These are phyloP conservation scores for Uloborus diversus DNA, from an alignment of 1,140 invertebrate species.

Conservation along the genomic window DNA sequence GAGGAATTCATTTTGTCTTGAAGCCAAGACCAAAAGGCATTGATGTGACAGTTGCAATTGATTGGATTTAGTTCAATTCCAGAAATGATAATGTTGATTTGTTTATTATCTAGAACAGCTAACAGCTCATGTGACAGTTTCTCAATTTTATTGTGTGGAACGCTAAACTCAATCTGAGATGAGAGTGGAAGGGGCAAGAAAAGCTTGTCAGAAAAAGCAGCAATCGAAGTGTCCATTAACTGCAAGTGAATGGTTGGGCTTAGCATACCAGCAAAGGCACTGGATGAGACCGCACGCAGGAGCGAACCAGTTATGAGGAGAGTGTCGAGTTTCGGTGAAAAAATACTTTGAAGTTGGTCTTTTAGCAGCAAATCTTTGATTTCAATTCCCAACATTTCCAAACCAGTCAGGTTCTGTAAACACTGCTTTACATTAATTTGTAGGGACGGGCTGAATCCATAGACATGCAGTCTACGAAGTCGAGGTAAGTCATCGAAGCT, in stretches of 20 bases:
- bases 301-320: slow-evolving; percentile 79
- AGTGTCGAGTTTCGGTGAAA: slow-evolving; percentile 79
- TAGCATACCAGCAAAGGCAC: slow-evolving; percentile 79
- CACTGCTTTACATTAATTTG: slow-evolving; percentile 82
- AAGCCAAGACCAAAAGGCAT: slow-evolving; percentile 80
- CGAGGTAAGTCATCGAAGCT: slow-evolving; percentile 79
- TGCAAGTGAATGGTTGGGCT: slow-evolving; percentile 75
- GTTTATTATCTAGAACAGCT: slow-evolving; percentile 79
- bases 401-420: slow-evolving; percentile 71
- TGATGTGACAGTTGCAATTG: slow-evolving; percentile 83
- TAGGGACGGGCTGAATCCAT: slow-evolving; percentile 79
- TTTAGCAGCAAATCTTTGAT: slow-evolving; percentile 83
- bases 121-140: slow-evolving; percentile 80
- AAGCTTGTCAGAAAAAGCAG: slow-evolving; percentile 77
- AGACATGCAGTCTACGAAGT: slow-evolving; percentile 75
- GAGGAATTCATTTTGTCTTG: slow-evolving; percentile 63
- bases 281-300: slow-evolving; percentile 81
- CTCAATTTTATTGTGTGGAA: slow-evolving; percentile 79
- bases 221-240: slow-evolving; percentile 81
- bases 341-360: slow-evolving; percentile 80
- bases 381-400: slow-evolving; percentile 78
- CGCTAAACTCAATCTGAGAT: slow-evolving; percentile 78
- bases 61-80: slow-evolving; percentile 82
- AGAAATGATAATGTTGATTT: slow-evolving; percentile 75
- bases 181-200: slow-evolving; percentile 90